Conservation (phyloP, 2,113 vertebrate genomes). For the Tauraco erythrolophus region DNA sequence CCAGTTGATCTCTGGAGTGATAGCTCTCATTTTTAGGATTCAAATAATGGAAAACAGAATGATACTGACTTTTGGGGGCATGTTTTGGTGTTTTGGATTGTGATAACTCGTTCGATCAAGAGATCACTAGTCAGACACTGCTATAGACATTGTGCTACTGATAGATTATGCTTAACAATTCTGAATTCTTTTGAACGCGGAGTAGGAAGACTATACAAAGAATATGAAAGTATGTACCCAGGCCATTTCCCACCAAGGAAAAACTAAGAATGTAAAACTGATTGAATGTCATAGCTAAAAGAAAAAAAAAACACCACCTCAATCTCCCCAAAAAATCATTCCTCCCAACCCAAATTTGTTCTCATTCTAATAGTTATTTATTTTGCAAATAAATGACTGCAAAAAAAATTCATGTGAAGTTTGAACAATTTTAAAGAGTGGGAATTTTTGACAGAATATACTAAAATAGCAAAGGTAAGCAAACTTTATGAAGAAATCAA, state of each 20-base stretch:
- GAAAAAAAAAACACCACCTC: accelerated
- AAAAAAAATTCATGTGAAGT: neutral
- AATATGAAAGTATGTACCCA: neutral
- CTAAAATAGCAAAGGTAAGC: neutral
- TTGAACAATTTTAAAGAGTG: neutral
- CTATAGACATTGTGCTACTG: neutral
- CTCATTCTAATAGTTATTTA: neutral
- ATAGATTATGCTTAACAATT: neutral
- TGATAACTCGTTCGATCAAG: neutral
- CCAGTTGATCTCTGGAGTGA: neutral
- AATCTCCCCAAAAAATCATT: accelerated
- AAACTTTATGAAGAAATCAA: neutral
- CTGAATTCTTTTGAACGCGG: neutral
- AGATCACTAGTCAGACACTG: neutral
- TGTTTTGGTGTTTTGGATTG: neutral
- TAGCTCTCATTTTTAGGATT: neutral
- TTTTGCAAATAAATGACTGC: neutral
- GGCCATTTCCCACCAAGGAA: neutral
- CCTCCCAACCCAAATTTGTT: neutral
- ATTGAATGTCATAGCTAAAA: neutral
- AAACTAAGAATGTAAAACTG: neutral
- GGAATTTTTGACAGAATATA: neutral
- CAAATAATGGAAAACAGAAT: neutral
- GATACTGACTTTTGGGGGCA: neutral
- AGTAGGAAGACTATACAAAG: neutral